These are phyloP conservation scores for Tympanuchus pallidicinctus DNA, from an alignment of 2,113 vertebrate genomes.

Conservation along the genomic window DNA sequence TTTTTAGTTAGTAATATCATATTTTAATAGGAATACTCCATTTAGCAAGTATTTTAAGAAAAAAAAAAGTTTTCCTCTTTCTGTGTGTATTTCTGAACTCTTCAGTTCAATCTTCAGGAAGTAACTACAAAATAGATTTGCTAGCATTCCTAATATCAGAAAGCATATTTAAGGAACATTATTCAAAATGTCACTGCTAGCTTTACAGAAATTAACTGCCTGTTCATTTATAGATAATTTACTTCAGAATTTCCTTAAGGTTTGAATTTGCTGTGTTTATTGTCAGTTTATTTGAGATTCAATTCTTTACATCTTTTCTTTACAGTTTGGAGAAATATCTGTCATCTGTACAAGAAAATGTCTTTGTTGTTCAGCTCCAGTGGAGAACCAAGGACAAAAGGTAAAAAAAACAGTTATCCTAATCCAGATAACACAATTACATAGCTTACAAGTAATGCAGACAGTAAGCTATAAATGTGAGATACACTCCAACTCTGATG, in stretches of 20 bases:
- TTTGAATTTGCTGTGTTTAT: not conserved
- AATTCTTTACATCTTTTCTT: conserved; percentile 3
- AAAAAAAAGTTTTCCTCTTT: not conserved
- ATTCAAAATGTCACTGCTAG: not conserved
- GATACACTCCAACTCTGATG: not conserved
- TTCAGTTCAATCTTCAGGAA: not conserved
- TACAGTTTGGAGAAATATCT: not conserved
- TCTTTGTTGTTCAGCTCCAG: conserved; percentile 28
- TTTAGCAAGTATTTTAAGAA: not conserved
- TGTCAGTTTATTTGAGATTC: not conserved
- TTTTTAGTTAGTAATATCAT: not conserved
- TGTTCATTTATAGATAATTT: not conserved
- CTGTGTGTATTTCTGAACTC: not conserved
- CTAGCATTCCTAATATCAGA: not conserved
- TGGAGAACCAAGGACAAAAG: conserved; percentile 34
- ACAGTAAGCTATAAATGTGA: not conserved
- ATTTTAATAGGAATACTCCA: not conserved
- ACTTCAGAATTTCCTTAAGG: not conserved
- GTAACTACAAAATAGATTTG: not conserved
- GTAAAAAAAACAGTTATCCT: not conserved
- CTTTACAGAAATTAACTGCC: not conserved
- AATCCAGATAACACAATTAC: not conserved
- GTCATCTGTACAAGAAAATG: not conserved
- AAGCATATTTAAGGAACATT: not conserved
- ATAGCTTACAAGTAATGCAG: not conserved